phyloP scores from a whole-genome alignment of 1,140 invertebrate genomes.

The Hestina assimilis region DNA sequence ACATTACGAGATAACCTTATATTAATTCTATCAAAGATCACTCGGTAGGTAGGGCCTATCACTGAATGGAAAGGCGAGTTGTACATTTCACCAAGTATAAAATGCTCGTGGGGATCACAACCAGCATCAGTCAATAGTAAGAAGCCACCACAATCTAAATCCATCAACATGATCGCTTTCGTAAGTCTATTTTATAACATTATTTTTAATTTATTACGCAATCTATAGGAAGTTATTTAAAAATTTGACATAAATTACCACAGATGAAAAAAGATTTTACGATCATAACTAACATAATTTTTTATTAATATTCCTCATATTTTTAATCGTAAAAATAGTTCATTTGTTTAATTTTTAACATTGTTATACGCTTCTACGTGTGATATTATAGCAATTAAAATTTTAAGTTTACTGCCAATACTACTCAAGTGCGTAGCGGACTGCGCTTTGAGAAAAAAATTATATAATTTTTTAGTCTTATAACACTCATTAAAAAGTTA shows the following conservation, averaged over 20 bases:
- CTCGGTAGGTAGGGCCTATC: constrained; percentile 51
- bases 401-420: too few relatives aligned
- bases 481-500: too few relatives aligned
- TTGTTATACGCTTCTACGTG: too few relatives aligned
- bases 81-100: constrained; percentile 74
- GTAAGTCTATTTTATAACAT: constrained; percentile 49
- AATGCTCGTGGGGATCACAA: constrained; percentile 50
- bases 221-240: constrained; percentile 10
- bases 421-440: too few relatives aligned
- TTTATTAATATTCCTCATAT: too few relatives aligned
- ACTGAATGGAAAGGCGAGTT: constrained; percentile 67
- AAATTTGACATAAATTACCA: constrained; percentile 5
- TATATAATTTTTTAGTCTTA: too few relatives aligned
- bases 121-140: constrained; percentile 64
- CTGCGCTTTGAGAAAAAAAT: too few relatives aligned
- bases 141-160: constrained; percentile 60
- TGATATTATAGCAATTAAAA: too few relatives aligned
- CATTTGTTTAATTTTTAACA: too few relatives aligned
- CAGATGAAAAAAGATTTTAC: constrained; percentile 4
- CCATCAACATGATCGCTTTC: constrained; percentile 70
- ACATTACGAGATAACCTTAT: background rate
- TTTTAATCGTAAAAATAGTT: too few relatives aligned
- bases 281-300: background rate
- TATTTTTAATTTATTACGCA: constrained; percentile 12
- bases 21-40: constrained; percentile 5